These are phyloP conservation scores for Clarias pachynema DNA, from an alignment of 2,797 vertebrate genomes.

Conservation along the genomic window DNA sequence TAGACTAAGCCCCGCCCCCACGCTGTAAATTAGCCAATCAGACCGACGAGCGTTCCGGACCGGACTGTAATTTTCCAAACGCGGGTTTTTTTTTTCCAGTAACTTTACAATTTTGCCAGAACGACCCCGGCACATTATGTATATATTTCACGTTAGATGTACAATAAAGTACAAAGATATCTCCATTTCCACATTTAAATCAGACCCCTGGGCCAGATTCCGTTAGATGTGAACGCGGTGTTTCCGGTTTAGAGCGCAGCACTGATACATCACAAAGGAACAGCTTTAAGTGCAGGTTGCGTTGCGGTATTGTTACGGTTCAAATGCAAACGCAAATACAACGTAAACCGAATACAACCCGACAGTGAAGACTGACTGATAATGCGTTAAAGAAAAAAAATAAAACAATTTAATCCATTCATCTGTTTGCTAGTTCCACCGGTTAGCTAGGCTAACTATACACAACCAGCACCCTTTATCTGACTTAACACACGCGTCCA, in stretches of 20 bases:
- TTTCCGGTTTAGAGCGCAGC: too few relatives aligned
- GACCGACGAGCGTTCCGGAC: neutral
- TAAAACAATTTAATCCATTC: neutral
- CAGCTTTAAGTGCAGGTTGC: neutral
- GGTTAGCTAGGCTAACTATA: constrained; percentile 1
- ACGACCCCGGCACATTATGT: neutral
- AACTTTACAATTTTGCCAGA: neutral
- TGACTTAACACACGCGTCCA: neutral
- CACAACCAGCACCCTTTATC: neutral
- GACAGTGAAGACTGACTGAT: too few relatives aligned
- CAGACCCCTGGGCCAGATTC: neutral
- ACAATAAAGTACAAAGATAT: neutral
- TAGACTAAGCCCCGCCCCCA: neutral
- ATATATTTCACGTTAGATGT: neutral
- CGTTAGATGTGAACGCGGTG: too few relatives aligned
- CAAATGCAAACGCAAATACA: neutral
- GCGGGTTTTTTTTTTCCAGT: too few relatives aligned
- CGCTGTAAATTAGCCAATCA: neutral
- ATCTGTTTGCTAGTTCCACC: neutral
- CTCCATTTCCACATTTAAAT: neutral
- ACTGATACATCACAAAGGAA: neutral
- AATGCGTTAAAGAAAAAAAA: neutral
- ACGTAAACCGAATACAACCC: neutral
- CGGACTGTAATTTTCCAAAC: neutral
- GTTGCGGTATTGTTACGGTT: too few relatives aligned